Evolutionary conservation across 53 echinoderm and acorn worm genomes (phyloP).

Genomic region (Antedon mediterranea): DNA sequence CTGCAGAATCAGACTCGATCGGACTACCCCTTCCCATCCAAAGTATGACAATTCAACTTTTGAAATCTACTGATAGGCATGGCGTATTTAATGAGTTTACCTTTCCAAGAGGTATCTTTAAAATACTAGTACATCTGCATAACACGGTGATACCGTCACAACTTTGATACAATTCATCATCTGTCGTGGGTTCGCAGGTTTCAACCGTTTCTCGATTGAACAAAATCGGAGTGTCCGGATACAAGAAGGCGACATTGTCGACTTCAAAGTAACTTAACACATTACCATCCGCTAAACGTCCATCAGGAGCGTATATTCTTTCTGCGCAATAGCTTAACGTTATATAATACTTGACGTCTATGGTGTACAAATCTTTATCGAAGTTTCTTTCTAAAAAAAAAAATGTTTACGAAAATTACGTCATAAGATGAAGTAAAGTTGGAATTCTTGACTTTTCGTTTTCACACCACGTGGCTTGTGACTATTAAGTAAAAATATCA

Average conservation of each 20-base stretch:
- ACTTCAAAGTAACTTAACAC: not conserved
- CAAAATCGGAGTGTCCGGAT: not conserved
- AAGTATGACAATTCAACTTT: too few relatives aligned
- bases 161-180: not conserved
- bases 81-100: not conserved
- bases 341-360: not conserved
- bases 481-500: too few relatives aligned
- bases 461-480: too few relatives aligned
- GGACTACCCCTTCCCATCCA: too few relatives aligned
- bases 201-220: not conserved
- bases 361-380: not conserved
- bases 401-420: too few relatives aligned
- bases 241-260: not conserved
- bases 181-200: not conserved
- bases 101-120: not conserved
- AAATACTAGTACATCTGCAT: not conserved
- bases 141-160: not conserved
- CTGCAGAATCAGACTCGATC: too few relatives aligned
- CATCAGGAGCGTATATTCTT: not conserved
- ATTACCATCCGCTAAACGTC: not conserved
- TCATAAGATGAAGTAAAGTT: too few relatives aligned
- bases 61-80: too few relatives aligned
- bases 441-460: too few relatives aligned
- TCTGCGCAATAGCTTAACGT: not conserved
- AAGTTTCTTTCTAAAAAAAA: too few relatives aligned